A percentile compares a stretch with the other conserved stretches of the same genome.
Evolutionary conservation across 2,888 invertebrate species (phyloP).

Genomic region (Callosobruchus maculatus): DNA sequence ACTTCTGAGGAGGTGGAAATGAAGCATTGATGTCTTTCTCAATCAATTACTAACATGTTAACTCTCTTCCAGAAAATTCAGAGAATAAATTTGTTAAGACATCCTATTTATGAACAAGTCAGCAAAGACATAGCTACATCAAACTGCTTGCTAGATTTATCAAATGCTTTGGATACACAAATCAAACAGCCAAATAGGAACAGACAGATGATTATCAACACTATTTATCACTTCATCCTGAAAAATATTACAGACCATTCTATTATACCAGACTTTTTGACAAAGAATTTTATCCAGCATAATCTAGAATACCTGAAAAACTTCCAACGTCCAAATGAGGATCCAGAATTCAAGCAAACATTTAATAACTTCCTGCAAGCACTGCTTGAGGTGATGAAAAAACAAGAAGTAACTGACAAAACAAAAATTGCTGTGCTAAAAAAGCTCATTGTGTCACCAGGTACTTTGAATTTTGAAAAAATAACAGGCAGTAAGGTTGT

Average conservation of each 20-base stretch:
- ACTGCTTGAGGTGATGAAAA: constrained; percentile 52
- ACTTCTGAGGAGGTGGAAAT: no score
- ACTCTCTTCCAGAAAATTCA: constrained; percentile 55
- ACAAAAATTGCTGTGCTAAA: constrained; percentile 59
- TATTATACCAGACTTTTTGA: constrained; percentile 57
- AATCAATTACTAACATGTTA: no score
- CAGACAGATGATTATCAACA: constrained; percentile 59
- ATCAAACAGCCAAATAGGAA: constrained; percentile 56
- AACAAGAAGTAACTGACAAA: constrained; percentile 51
- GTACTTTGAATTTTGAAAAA: constrained; percentile 71
- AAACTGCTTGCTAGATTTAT: constrained; percentile 55
- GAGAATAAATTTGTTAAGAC: constrained; percentile 55
- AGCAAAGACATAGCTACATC: constrained; percentile 54
- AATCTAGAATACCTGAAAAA: constrained; percentile 62
- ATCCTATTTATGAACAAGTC: constrained; percentile 64
- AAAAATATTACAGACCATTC: constrained; percentile 45
- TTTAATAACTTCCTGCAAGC: constrained; percentile 56
- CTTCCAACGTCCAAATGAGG: constrained; percentile 54
- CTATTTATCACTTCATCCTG: constrained; percentile 58
- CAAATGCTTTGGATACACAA: constrained; percentile 53
- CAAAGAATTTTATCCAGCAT: constrained; percentile 62
- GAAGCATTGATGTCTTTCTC: no score
- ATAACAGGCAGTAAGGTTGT: constrained; percentile 63
- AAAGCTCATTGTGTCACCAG: constrained; percentile 64
- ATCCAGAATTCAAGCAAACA: constrained; percentile 56